Base-by-base conservation (phyloP, 2,113 vertebrate genomes). In the Scomber colias region DNA sequence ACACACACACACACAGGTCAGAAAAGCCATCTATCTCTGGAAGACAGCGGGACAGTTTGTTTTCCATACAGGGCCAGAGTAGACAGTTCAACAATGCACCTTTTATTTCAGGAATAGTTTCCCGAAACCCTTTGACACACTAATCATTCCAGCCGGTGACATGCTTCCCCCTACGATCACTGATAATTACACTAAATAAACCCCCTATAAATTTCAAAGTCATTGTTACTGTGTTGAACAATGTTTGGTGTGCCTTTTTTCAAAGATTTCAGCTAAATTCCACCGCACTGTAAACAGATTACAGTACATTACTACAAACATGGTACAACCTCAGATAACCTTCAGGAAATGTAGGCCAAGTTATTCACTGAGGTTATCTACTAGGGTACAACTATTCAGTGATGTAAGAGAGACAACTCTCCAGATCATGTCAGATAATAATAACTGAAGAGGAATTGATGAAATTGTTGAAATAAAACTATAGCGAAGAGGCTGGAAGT, bases 31-130 rank as follows among this genome's bases (percentile, higher is more conserved):
- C 69, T 85, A 88, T 94, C 91, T 86, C 66, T 48, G n/a, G 10
- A 66, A 30, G 87, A 87, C 88, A 84, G 70, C 76, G 24, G 66
- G 56, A 57, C 60, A 79, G 64, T 73, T 86, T 85, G 78, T 77
- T 85, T 85, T 83, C 49, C 56, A 71, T 50, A 78, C 82, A 76
- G 67, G 73, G 78, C 79, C 76, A 81, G 76, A 79, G 75, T 71
- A 90, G 77, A 84, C 75, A 85, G 75, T 45, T 70, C 77, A 90
- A 94, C 92, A 92, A 92, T 87, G 81, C 62, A 74, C 56, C 86
- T 89, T 91, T 90, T 88, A 87, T 90, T 90, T 83, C 40, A 49
- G 69, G 76, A 82, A 72, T 79, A 57, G 66, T 84, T 90, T 87
- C 91, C 87, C 70, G 46, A 87, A 89, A 89, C 19, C 35, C 50